These are phyloP conservation scores for Glaucopsyche alexis DNA, from an alignment of 2,888 invertebrate genomes.

Conservation along the genomic window DNA sequence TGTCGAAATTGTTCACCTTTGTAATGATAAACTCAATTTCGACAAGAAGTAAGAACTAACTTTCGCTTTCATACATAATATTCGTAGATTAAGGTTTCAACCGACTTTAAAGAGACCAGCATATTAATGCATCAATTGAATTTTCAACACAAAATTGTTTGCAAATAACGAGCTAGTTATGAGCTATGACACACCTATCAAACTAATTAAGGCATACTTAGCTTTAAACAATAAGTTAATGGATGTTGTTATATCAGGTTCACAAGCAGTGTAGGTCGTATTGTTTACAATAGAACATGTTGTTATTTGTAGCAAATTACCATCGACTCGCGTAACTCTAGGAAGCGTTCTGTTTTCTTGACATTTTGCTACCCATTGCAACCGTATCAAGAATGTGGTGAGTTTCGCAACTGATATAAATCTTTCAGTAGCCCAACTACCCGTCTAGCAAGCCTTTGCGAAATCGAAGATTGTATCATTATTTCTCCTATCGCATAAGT, in stretches of 20 bases:
- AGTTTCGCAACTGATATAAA: slow-evolving; percentile 3
- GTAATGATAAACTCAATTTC: no score
- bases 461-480: slow-evolving; percentile 18
- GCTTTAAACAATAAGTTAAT: neutral
- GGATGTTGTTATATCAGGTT: slow-evolving; percentile 1
- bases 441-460: neutral
- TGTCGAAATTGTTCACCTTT: no score
- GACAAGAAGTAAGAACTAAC: no score
- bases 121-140: no score
- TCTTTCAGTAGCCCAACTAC: neutral
- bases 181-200: neutral
- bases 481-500: no score
- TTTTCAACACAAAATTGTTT: no score
- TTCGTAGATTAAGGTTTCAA: no score
- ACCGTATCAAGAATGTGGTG: slow-evolving; percentile 9
- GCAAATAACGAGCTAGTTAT: neutral
- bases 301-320: slow-evolving; percentile 30
- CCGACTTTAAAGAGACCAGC: no score
- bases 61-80: no score
- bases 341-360: slow-evolving; percentile 33
- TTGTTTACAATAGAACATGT: neutral
- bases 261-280: neutral
- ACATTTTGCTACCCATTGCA: slow-evolving; percentile 23
- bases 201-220: neutral
- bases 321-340: slow-evolving; percentile 31